Percentiles rank a stretch among this genome's conserved stretches.
These are phyloP conservation scores for Diachasma alloeum DNA, from an alignment of 1,140 invertebrate genomes.

Conservation along the genomic window DNA sequence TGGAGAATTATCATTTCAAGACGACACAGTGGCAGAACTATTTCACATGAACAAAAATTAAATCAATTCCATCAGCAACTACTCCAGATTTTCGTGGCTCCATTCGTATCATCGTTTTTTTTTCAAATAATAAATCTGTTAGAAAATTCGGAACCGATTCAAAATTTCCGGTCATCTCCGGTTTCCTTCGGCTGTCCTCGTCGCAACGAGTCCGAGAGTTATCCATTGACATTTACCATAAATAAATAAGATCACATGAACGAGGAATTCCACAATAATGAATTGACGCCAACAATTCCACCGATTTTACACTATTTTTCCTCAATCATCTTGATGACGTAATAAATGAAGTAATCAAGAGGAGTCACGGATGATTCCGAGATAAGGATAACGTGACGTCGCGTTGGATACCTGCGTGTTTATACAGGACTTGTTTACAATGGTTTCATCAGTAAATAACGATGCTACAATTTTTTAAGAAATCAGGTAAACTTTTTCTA, in stretches of 20 bases:
- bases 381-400: background rate
- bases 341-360: background rate
- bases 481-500: conserved; percentile 52
- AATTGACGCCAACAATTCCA: background rate
- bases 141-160: too few relatives aligned
- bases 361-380: background rate
- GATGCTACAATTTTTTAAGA: conserved; percentile 65
- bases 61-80: background rate
- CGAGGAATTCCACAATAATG: background rate
- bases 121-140: too few relatives aligned
- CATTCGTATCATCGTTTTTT: background rate
- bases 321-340: background rate
- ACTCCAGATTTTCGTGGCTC: background rate
- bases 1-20: background rate
- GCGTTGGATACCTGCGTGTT: background rate
- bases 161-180: background rate
- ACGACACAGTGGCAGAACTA: background rate
- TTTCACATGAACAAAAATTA: background rate
- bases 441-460: conserved; percentile 50
- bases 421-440: conserved; percentile 47
- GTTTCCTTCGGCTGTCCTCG: background rate
- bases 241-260: background rate
- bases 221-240: background rate
- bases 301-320: background rate
- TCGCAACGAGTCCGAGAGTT: background rate